Evolutionary conservation across 2,888 invertebrate species (phyloP), one percentile per base, ranked within the genome.

Genomic region (Macropis europaea): DNA sequence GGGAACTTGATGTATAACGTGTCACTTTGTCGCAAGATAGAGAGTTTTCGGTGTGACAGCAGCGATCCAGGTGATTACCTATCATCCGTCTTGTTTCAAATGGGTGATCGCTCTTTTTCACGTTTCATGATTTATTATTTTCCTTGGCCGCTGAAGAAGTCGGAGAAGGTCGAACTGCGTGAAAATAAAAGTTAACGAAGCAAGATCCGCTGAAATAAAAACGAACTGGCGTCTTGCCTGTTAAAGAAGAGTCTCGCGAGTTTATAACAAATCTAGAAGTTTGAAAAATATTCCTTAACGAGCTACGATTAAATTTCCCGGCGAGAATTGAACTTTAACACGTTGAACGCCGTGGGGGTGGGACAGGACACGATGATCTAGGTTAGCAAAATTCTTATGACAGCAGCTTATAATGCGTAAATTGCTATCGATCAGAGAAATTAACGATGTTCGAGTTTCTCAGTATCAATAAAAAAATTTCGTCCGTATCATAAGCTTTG

Each of bases 81-180:
- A 67, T 67, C 54, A 61, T 47, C 53, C 61, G 17, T 9, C 50
- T 50, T 32, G 11, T 11, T 24, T 17, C 15, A n/a, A 43, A 28
- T 48, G 13, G 19, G 30, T 43, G 22, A 61, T 67, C 61, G 30
- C 54, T 61, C 36, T 54, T 54, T 54, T 61, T 52, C 60, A 47
- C 47, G 19, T 28, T 42, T 19, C 17, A 50, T 54, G 68, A 68
- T 62, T 62, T 56, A 62, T 68, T 62, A 50, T 62, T 40, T 9
- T 13, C 17, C 52, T 30, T 40, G 19, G 43, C 5, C 22, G 30
- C 15, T 26, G 42, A 34, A n/a, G 24, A 48, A 40, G 56, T 13
- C 17, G 30, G 24, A 3, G 3, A 32, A n/a, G 13, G 19, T 42
- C 17, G n/a, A n/a, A n/a, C n/a, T n/a, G n/a, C 9, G 6, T 9